phyloP scores from a whole-genome alignment of 2,888 invertebrate genomes.

The Heliothis peltigera region DNA sequence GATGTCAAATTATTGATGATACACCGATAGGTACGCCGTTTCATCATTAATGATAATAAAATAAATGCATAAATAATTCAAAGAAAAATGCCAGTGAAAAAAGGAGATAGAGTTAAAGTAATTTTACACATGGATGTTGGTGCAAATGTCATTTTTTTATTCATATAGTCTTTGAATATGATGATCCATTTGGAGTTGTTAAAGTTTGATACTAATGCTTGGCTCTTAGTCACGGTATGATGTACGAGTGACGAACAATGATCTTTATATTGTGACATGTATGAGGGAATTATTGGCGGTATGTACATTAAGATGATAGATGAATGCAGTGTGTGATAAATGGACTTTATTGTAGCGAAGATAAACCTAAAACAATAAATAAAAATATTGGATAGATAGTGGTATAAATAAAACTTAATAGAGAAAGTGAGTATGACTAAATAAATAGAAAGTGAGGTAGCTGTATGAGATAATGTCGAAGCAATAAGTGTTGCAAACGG shows the following conservation, averaged over 20 bases:
- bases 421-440: slow-evolving; percentile 41
- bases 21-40: slow-evolving; percentile 32
- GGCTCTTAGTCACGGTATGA: slow-evolving; percentile 70
- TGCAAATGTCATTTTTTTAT: slow-evolving; percentile 84
- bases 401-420: slow-evolving; percentile 53
- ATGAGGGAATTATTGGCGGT: slow-evolving; percentile 71
- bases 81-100: slow-evolving; percentile 83
- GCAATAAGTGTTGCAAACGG: slow-evolving; percentile 56
- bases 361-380: slow-evolving; percentile 89
- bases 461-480: slow-evolving; percentile 50
- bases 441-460: slow-evolving; percentile 55
- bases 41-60: slow-evolving; percentile 23
- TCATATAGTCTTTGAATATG: slow-evolving; percentile 83
- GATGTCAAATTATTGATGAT: slow-evolving; percentile 62
- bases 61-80: slow-evolving; percentile 55
- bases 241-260: slow-evolving; percentile 69
- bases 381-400: slow-evolving; percentile 58
- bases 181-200: slow-evolving; percentile 79
- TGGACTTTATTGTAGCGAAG: slow-evolving; percentile 82
- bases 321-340: slow-evolving; percentile 76
- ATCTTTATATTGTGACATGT: slow-evolving; percentile 75
- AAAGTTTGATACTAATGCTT: slow-evolving; percentile 67
- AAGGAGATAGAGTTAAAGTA: slow-evolving; percentile 82
- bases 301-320: slow-evolving; percentile 76
- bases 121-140: slow-evolving; percentile 86